Percentiles rank a stretch among this genome's conserved stretches.
Conservation (phyloP, 2,113 vertebrate genomes). For the Pseudonaja textilis region DNA sequence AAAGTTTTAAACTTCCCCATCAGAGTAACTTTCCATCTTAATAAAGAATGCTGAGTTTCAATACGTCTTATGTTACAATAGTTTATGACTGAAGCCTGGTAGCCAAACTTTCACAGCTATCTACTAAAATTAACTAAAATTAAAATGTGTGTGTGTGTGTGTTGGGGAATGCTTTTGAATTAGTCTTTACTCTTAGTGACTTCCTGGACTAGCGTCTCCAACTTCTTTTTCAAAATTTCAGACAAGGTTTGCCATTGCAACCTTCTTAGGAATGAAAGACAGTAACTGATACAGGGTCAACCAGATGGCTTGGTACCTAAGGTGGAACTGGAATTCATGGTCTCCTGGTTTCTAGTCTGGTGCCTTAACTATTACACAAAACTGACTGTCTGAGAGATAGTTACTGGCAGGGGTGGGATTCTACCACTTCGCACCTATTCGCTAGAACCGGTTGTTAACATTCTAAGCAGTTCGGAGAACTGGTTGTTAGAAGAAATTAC, state of each 20-base stretch:
- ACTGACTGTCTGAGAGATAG: background rate
- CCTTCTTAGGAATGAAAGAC: background rate
- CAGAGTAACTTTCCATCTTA: constrained; percentile 11
- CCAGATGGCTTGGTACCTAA: background rate
- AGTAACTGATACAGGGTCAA: background rate
- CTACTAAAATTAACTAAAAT: background rate
- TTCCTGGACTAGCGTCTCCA: background rate
- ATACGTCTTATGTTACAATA: background rate
- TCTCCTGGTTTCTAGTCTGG: background rate
- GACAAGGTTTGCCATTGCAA: background rate
- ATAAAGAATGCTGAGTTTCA: constrained; percentile 22
- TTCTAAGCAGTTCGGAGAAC: too few relatives aligned
- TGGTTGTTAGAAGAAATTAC: too few relatives aligned
- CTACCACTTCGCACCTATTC: too few relatives aligned
- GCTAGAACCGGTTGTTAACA: too few relatives aligned
- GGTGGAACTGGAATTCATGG: background rate
- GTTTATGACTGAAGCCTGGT: background rate
- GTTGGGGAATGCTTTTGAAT: background rate
- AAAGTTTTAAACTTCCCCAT: constrained; percentile 17
- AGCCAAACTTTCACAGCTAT: background rate
- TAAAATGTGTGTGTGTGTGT: background rate
- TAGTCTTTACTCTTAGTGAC: background rate
- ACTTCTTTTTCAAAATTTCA: background rate
- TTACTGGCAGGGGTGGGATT: too few relatives aligned
- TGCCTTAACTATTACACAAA: background rate